Conservation (phyloP, 1,140 invertebrate genomes). For the Drosophila suzukii region DNA sequence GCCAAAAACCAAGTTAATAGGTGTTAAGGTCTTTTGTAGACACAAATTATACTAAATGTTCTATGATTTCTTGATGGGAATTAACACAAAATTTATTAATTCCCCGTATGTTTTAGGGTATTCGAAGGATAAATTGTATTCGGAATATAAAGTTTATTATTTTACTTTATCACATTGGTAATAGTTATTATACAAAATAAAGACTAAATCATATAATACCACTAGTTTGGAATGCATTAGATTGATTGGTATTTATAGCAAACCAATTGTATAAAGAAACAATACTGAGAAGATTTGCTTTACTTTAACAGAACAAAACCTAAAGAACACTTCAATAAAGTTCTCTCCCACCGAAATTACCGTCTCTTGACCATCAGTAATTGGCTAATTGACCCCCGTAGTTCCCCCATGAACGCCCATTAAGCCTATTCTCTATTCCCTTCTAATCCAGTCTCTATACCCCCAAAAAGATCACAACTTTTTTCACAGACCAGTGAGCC, state of each 20-base stretch:
- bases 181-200: not conserved
- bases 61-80: too few relatives aligned
- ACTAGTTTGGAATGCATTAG: not conserved
- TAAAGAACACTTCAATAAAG: not conserved
- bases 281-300: not conserved
- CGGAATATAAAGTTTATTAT: too few relatives aligned
- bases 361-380: not conserved
- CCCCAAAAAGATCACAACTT: conserved; percentile 7
- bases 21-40: too few relatives aligned
- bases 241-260: conserved; percentile 3
- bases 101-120: too few relatives aligned
- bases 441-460: conserved; percentile 1
- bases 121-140: too few relatives aligned
- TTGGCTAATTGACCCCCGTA: conserved; percentile 27
- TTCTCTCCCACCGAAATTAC: not conserved
- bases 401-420: not conserved
- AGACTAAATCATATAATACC: not conserved
- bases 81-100: too few relatives aligned
- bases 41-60: too few relatives aligned
- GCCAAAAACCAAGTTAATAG: too few relatives aligned
- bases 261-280: not conserved
- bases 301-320: not conserved
- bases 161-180: not conserved
- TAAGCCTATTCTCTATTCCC: not conserved
- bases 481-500: conserved; percentile 18